Percentiles rank a stretch among this genome's conserved stretches.
These are phyloP conservation scores for Catocala fraxini DNA, from an alignment of 2,888 invertebrate genomes.

Conservation along the genomic window DNA sequence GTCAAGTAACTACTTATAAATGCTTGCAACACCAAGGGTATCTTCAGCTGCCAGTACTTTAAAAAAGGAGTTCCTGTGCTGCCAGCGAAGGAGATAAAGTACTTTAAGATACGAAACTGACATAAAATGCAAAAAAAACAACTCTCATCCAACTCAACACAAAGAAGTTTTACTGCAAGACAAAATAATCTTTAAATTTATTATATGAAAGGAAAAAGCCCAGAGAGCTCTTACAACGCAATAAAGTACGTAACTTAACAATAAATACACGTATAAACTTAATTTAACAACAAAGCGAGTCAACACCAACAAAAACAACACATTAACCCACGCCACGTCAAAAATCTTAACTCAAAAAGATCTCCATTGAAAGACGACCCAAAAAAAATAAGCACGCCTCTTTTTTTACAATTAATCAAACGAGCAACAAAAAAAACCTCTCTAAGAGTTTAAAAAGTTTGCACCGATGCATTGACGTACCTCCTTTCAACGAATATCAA, in stretches of 20 bases:
- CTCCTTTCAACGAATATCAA: slow-evolving; percentile 84
- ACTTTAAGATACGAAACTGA: too few species aligned
- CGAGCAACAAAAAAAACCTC: slow-evolving; percentile 57
- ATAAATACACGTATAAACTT: slow-evolving; percentile 45
- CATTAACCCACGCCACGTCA: slow-evolving; percentile 53
- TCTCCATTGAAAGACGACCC: slow-evolving; percentile 58
- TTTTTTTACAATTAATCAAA: slow-evolving; percentile 80
- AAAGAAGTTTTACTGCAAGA: too few species aligned
- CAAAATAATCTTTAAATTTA: not conserved
- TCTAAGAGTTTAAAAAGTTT: slow-evolving; percentile 78
- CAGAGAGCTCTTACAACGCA: not conserved
- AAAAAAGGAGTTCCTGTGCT: too few species aligned
- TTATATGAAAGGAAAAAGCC: not conserved
- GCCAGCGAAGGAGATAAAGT: too few species aligned
- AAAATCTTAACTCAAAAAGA: slow-evolving; percentile 53
- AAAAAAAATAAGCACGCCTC: slow-evolving; percentile 61
- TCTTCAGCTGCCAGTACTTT: too few species aligned
- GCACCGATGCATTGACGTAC: slow-evolving; percentile 84
- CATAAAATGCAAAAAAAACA: too few species aligned
- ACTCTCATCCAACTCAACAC: too few species aligned
- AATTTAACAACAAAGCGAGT: slow-evolving; percentile 53
- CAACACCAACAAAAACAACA: slow-evolving; percentile 50
- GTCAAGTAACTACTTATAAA: too few species aligned
- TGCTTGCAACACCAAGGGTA: too few species aligned
- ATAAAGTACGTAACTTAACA: slow-evolving; percentile 14